Evolutionary conservation across 2,797 vertebrate species (phyloP).

Genomic region (Toxotes lorentzi): DNA sequence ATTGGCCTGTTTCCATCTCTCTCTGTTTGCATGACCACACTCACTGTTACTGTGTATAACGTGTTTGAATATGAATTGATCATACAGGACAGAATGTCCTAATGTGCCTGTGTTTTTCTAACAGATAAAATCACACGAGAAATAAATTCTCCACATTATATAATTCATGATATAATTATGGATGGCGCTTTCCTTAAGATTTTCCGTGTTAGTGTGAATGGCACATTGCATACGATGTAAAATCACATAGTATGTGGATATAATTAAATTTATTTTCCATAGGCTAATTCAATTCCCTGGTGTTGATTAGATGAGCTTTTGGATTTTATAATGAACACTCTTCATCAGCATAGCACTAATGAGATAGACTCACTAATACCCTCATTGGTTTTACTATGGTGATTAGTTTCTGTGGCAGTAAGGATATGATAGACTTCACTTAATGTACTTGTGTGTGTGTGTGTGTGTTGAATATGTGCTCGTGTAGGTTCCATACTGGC

Average conservation of each 20-base stretch:
- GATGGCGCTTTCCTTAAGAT: neutral
- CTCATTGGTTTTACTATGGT: constrained; percentile 12
- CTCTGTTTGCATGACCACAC: neutral
- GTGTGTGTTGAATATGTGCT: constrained; percentile 30
- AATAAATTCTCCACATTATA: neutral
- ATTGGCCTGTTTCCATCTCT: neutral
- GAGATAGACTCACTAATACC: constrained; percentile 16
- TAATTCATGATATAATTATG: constrained; percentile 21
- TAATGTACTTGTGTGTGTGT: constrained; percentile 12
- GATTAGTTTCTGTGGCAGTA: constrained; percentile 43
- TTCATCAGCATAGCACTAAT: constrained; percentile 27
- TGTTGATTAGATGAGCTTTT: constrained; percentile 33
- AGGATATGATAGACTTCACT: constrained; percentile 5
- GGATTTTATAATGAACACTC: constrained; percentile 31
- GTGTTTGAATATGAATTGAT: constrained; percentile 11
- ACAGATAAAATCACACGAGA: constrained; percentile 4
- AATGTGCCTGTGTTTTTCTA: constrained; percentile 8
- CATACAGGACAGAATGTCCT: neutral
- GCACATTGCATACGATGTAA: neutral
- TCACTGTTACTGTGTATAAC: neutral
- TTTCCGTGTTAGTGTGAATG: neutral
- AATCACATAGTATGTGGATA: constrained; percentile 7
- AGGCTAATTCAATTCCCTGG: constrained; percentile 35
- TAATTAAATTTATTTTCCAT: constrained; percentile 8
- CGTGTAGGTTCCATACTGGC: constrained; percentile 77